A percentile compares a stretch with the other conserved stretches of the same genome.
Conservation (phyloP, 2,113 vertebrate genomes). For the Macquaria ambigua region DNA sequence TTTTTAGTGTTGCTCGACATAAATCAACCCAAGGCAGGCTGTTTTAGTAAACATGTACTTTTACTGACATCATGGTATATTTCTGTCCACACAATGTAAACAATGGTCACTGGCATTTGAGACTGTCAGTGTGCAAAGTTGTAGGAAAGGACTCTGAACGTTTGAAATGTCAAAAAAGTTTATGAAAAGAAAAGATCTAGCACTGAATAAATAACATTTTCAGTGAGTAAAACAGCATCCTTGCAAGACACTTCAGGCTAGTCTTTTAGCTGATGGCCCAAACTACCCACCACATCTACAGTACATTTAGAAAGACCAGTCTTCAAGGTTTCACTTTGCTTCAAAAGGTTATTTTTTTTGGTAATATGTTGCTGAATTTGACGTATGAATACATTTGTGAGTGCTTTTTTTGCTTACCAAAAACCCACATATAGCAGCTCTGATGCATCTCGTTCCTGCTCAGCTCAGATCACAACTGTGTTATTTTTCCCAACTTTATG, state of each 20-base stretch:
- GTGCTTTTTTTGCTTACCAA: conserved; percentile 15
- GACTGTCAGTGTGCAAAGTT: background rate
- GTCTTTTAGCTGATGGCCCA: background rate
- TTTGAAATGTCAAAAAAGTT: conserved; percentile 4
- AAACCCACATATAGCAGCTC: conserved; percentile 22
- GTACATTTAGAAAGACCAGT: background rate
- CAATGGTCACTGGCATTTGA: conserved; percentile 15
- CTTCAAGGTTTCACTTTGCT: conserved; percentile 18
- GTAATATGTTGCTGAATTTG: conserved; percentile 9
- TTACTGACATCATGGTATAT: conserved; percentile 39
- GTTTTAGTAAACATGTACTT: conserved; percentile 45
- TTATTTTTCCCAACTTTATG: conserved; percentile 70
- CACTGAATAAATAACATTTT: conserved; percentile 24
- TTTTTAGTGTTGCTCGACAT: background rate
- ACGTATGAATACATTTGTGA: conserved; percentile 29
- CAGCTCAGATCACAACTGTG: conserved; percentile 47
- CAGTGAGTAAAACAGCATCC: background rate
- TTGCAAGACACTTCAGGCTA: background rate
- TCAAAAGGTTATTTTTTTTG: conserved; percentile 22
- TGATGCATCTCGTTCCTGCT: conserved; percentile 37
- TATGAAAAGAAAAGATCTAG: conserved; percentile 5
- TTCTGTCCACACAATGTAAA: conserved; percentile 31
- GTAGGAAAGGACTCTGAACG: background rate
- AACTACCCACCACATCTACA: background rate
- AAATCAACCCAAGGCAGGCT: background rate